Evolutionary conservation across 2,888 invertebrate species (phyloP), one percentile per base, ranked within the genome.

Genomic region (Plagodis dolabraria): DNA sequence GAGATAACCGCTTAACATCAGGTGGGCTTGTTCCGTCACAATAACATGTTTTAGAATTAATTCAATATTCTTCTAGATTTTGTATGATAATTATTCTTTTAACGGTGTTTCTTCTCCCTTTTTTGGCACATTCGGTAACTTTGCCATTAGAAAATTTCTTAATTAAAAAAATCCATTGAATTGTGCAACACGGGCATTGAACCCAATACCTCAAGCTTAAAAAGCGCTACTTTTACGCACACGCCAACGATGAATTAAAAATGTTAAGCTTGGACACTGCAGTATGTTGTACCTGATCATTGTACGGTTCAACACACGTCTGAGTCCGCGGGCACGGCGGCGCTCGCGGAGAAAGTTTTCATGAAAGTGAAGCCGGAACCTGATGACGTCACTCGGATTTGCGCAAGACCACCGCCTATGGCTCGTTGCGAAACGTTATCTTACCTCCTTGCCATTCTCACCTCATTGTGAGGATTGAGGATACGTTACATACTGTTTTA

Each of bases 301-400:
- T 48, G 47, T 52, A 44, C 44, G 36, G 56, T 56, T 53, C 48
- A 42, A 52, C 71, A 72, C 70, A 74, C 69, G 80, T 76, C 65
- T 72, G 65, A 75, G 70, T 65, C 70, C 77, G 72, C 79, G 79
- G 81, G 80, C 82, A 78, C 64, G 65, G 78, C 64, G 65, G 2
- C 22, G 57, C 60, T 49, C 49, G 79, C 77, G 87, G 92, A 86
- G 92, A 92, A 92, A 92, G 92, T 92, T 88, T 84, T 83, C 80
- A 90, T 89, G 93, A 92, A 92, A 93, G 93, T 87, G 89, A 92
- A 91, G 84, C 89, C 92, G 91, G 90, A 90, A 91, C 85, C 81
- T 78, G 77, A 71, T 92, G 88, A 90, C 92, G 92, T 90, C 92
- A 90, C 77, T 64, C 60, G 77, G 83, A 81, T 89, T 89, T 90